A percentile compares a stretch with the other conserved stretches of the same genome.
Evolutionary conservation across 2,797 vertebrate genomes (phyloP).

Genomic region (Sebastes cheni): DNA sequence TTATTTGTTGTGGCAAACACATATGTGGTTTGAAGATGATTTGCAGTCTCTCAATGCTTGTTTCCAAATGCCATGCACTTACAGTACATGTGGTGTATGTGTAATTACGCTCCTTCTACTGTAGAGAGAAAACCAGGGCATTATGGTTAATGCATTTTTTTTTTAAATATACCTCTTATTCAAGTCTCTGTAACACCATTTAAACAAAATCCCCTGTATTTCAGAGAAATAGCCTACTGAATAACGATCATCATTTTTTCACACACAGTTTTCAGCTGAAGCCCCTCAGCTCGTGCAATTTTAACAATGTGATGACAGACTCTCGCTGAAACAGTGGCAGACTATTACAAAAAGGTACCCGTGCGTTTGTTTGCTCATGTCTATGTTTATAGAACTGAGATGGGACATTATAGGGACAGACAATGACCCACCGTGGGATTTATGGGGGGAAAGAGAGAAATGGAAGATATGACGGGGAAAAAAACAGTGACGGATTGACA

Average conservation of each 20-base stretch:
- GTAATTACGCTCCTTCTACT: background rate
- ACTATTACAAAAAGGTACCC: background rate
- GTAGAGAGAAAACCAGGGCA: background rate
- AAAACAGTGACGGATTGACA: constrained; percentile 46
- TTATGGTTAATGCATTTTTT: background rate
- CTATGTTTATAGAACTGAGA: constrained; percentile 14
- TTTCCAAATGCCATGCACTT: background rate
- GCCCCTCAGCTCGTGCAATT: constrained; percentile 9
- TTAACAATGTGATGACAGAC: constrained; percentile 17
- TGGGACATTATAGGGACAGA: constrained; percentile 27
- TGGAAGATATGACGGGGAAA: background rate
- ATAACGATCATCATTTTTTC: background rate
- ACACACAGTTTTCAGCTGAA: background rate
- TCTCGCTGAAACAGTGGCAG: background rate
- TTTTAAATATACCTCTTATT: background rate
- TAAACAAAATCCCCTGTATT: background rate
- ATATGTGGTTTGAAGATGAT: background rate
- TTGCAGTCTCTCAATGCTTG: background rate
- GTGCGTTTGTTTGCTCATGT: constrained; percentile 6
- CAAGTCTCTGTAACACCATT: background rate
- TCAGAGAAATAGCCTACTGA: background rate
- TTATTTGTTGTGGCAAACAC: background rate
- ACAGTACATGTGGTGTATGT: background rate
- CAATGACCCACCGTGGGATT: constrained; percentile 33
- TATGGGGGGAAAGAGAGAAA: background rate